These are phyloP conservation scores for Drosophila lacertosa DNA, from an alignment of 1,140 invertebrate genomes.

Conservation along the genomic window DNA sequence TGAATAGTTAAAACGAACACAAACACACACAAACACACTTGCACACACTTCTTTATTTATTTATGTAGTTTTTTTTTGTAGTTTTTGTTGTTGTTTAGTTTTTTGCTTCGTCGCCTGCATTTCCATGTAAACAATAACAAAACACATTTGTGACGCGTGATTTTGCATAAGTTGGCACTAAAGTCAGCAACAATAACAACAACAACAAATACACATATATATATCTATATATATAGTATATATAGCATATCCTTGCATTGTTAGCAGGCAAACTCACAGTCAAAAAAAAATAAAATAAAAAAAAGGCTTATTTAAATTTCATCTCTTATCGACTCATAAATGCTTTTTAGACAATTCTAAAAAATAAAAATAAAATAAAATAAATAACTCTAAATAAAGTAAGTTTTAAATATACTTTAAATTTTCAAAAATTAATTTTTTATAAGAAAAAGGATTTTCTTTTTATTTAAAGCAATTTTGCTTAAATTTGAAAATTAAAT, in stretches of 20 bases:
- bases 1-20: constrained; percentile 58
- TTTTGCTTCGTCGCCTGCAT: constrained; percentile 50
- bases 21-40: constrained; percentile 26
- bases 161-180: constrained; percentile 79
- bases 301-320: no score
- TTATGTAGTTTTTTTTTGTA: constrained; percentile 34
- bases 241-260: constrained; percentile 59
- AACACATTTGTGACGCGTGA: constrained; percentile 82
- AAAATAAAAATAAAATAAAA: no score
- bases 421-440: no score
- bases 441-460: no score
- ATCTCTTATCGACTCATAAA: no score
- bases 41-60: constrained; percentile 67
- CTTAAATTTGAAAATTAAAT: no score
- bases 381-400: no score
- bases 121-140: constrained; percentile 82
- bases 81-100: constrained; percentile 21
- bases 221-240: constrained; percentile 14
- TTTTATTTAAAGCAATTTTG: no score
- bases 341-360: no score
- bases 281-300: no score
- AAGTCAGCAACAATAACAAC: constrained; percentile 25
- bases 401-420: no score
- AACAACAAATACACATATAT: constrained; percentile 21
- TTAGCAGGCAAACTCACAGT: no score